Evolutionary conservation across 2,113 vertebrate genomes (phyloP).

Genomic region (Indicator maculatus): DNA sequence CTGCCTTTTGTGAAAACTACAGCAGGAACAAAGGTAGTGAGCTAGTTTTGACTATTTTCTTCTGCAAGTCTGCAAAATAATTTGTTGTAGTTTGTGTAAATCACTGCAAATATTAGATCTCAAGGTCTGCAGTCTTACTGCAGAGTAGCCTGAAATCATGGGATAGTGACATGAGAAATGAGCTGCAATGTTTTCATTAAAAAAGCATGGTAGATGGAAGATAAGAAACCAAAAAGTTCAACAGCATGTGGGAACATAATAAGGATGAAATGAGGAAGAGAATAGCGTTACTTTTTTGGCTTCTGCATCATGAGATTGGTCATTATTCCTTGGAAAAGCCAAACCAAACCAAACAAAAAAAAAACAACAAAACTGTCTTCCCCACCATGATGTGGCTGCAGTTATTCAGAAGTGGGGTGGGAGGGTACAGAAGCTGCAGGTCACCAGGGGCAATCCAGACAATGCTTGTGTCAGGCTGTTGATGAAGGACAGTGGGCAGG

Average conservation of each 20-base stretch:
- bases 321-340: neutral
- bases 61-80: neutral
- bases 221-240: neutral
- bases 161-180: neutral
- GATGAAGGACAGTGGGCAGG: neutral
- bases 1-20: neutral
- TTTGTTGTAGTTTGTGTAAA: neutral
- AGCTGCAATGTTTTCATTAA: neutral
- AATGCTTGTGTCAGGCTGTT: neutral
- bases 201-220: neutral
- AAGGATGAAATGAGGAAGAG: neutral
- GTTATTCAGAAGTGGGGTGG: neutral
- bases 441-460: neutral
- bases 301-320: neutral
- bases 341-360: too few relatives aligned
- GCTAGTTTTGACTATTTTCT: neutral
- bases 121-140: neutral
- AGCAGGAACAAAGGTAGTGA: neutral
- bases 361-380: neutral
- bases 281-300: neutral
- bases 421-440: neutral
- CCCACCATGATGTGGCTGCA: accelerated
- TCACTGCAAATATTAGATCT: neutral
- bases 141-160: neutral
- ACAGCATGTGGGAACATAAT: neutral